Base-by-base conservation (phyloP, 2,113 vertebrate genomes). In the Phalacrocorax pelagicus region DNA sequence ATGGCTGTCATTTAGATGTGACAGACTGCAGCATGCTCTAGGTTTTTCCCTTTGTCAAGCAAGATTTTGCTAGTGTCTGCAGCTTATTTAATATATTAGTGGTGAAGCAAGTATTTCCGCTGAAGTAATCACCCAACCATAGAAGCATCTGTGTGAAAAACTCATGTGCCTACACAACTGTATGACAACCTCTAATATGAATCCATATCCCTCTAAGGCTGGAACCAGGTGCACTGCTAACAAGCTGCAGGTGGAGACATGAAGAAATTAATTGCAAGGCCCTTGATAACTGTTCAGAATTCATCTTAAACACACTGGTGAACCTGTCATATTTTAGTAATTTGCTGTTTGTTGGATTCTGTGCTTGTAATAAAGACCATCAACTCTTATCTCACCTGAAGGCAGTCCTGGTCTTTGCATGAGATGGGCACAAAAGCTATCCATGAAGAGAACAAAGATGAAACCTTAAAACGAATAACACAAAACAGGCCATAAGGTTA, bases 221-320 rank as follows among this genome's bases (percentile, higher is more conserved):
- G 52, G 82, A 86, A 59, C 38, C 88, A 95, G 72, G 61, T 95
- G 90, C 61, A 55, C 84, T 92, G 65, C 61, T 94, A 83, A 90
- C 51, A 80, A 84, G 82, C 66, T 88, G 86, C 94, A 95, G 88
- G 80, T 88, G 82, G 34, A 90, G 42, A 88, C 69, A 52, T 30
- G 69, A 81, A n/a, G 58, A 86, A 95, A 94, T 91, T 79, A 85
- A 86, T 63, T 92, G 12, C 65, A 67, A 89, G 7, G 59, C 34
- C 27, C 73, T 91, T 72, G 80, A 46, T 78, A 92, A 74, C 67
- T 88, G 86, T 44, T 88, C 46, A 83, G 59, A 34, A 71, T 86
- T 96, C 49, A 74, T 86, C 72, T 77, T 80, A 94, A 96, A 95
- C 49, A 67, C 2, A 2, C 40, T 44, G 67, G 47, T 46, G 13